Evolutionary conservation across 2,797 vertebrate genomes (phyloP), one percentile per base, ranked within the genome.

Genomic region (Spizella passerina): DNA sequence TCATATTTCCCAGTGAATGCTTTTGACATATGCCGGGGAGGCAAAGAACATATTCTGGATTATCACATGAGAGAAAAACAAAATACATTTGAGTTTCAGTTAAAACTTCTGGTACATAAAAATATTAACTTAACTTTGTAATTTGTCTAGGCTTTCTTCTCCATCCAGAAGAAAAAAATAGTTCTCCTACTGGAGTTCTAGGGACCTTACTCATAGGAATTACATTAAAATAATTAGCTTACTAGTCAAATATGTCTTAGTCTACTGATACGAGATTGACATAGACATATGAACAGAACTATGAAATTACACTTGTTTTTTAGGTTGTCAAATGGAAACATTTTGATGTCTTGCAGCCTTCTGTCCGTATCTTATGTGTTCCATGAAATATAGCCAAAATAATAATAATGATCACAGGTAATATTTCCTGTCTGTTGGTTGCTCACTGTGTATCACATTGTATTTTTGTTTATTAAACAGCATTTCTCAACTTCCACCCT

Each of bases 381-480:
- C 14, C 23, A 38, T 85, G 14, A 83, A 68, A 14, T 13, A 5
- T 32, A 80, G 26, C 18, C 17, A 65, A 71, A 26, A 43, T 44
- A 27, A 57, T 44, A 27, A 57, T 60, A 63, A 55, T 30, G 36
- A 63, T 64, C 19, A 38, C 6, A 11, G 24, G 14, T 71, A 61
- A 71, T 36, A 19, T 43, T 59, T 71, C 27, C 11, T 3, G 0
- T 65, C 29, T 80, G 3, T 82, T 83, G 14, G 1, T 38, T 59
- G 6, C 10, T 71, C 4, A 12, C 18, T 59, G 41, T 39, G 24
- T 39, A 34, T 63, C 9, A 7, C 14, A 15, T 22, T 81, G 32
- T 47, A 36, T n/a, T 82, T 87, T 65, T 79, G 22, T 61, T 83
- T 75, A 44, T 83, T 81, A 47, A 86, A 38, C 44, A 65, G 4